Evolutionary conservation across 2,113 vertebrate species (phyloP).

Genomic region (Pyrgilauda ruficollis): DNA sequence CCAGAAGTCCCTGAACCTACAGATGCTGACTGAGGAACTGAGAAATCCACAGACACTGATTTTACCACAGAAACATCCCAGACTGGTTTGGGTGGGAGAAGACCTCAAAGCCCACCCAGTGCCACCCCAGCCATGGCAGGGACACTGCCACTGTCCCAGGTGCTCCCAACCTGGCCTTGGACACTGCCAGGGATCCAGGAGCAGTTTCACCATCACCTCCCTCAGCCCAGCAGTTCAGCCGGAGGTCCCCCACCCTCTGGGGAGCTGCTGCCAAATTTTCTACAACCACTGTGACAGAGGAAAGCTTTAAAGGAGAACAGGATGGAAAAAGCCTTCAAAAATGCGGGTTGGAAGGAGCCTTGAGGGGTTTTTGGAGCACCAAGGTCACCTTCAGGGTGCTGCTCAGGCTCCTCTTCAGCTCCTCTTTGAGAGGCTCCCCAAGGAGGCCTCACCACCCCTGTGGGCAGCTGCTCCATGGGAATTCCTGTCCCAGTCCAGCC

Average conservation of each 20-base stretch:
- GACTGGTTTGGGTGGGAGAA: too few relatives aligned
- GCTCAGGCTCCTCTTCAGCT: neutral
- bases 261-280: neutral
- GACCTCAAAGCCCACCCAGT: too few relatives aligned
- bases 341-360: neutral
- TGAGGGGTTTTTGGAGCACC: neutral
- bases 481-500: neutral
- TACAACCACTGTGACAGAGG: rapidly evolving
- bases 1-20: too few relatives aligned
- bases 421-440: neutral
- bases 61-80: too few relatives aligned
- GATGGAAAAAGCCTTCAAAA: neutral
- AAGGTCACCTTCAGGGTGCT: neutral
- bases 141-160: too few relatives aligned
- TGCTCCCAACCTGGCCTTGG: too few relatives aligned
- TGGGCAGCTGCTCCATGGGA: neutral
- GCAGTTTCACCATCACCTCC: neutral
- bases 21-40: too few relatives aligned
- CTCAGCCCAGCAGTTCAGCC: neutral
- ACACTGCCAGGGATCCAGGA: too few relatives aligned
- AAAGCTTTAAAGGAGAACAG: neutral
- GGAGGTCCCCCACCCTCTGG: neutral
- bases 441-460: neutral
- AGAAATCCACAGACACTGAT: too few relatives aligned
- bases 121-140: too few relatives aligned